Evolutionary conservation across 2,888 invertebrate genomes (phyloP), one percentile per base, ranked within the genome.

Genomic region (Nomada ferruginata): DNA sequence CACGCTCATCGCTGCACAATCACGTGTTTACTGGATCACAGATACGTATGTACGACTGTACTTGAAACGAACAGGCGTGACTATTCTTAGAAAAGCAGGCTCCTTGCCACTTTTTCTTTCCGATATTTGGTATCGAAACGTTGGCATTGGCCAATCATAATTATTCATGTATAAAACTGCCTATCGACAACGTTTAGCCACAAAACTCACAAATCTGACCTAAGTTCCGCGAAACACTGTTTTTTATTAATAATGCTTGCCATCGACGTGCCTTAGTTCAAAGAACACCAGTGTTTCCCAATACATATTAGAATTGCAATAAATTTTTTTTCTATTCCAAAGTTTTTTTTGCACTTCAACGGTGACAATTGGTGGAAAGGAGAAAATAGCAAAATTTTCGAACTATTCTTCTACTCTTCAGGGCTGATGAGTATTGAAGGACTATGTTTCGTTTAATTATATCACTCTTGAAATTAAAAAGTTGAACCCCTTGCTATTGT

Each of bases 1-100:
- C 68, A 87, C 86, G 71, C 90, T 92, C 91, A 92, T 92, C 71
- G 76, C 87, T 70, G 79, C 66, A 75, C 76, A 23, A 71, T 65
- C 64, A 44, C 26, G 15, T 57, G 63, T 44, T 55, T 65, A 70
- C 60, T 44, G 47, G 57, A 42, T 60, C 15, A 55, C 52, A 50
- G 20, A 73, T 57, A 44, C 29, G n/a, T 52, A 50, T 15, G 47
- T 47, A 13, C 18, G 59, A 20, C 29, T 42, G 13, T 44, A 29
- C 52, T 68, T 13, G 29, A n/a, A 42, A 52, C 11, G 18, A 53
- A 15, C 18, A 20, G 29, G 15, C 23, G 42, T 29, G 4, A 60
- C 15, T 60, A 20, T 47, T n/a, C 69, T 11, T 13, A 10, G 11
- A 11, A 23, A 9, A 60, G 20, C 29, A 13, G 36, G 20, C 13